Percentiles rank a stretch among this genome's conserved stretches.
Conservation (phyloP, 2,888 invertebrate genomes). For the Thera obeliscata region DNA sequence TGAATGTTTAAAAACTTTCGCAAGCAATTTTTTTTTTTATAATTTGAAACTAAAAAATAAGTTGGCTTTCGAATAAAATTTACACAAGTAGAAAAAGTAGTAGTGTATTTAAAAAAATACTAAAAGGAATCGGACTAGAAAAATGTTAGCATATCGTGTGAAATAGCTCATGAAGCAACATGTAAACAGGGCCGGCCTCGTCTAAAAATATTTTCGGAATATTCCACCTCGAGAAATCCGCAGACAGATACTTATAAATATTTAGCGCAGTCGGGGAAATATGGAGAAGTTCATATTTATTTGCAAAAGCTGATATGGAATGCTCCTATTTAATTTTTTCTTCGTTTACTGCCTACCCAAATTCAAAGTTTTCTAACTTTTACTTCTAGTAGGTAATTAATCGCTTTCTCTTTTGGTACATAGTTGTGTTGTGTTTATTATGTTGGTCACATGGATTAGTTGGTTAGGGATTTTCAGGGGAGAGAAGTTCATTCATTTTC, state of each 20-base stretch:
- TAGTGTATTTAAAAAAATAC: neutral
- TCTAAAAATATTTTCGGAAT: slow-evolving; percentile 79
- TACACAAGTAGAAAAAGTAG: neutral
- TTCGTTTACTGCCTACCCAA: neutral
- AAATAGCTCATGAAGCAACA: slow-evolving; percentile 68
- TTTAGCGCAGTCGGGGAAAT: slow-evolving; percentile 46
- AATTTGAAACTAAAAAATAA: too few species aligned
- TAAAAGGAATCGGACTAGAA: slow-evolving; percentile 19
- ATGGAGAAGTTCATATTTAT: slow-evolving; percentile 35
- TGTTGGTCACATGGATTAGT: too few species aligned
- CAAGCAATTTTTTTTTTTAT: too few species aligned
- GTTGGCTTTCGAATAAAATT: neutral
- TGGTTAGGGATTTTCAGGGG: too few species aligned
- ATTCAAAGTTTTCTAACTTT: too few species aligned
- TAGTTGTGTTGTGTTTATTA: too few species aligned
- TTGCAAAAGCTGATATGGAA: neutral
- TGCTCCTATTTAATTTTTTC: neutral
- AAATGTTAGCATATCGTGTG: slow-evolving; percentile 38
- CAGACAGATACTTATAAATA: slow-evolving; percentile 59
- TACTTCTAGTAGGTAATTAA: too few species aligned
- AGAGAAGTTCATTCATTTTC: too few species aligned
- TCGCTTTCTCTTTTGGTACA: too few species aligned
- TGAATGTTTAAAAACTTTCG: too few species aligned
- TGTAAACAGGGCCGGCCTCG: slow-evolving; percentile 80
- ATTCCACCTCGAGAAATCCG: slow-evolving; percentile 58